Conservation (phyloP, 2,797 vertebrate genomes). For the Arnoldichthys spilopterus region DNA sequence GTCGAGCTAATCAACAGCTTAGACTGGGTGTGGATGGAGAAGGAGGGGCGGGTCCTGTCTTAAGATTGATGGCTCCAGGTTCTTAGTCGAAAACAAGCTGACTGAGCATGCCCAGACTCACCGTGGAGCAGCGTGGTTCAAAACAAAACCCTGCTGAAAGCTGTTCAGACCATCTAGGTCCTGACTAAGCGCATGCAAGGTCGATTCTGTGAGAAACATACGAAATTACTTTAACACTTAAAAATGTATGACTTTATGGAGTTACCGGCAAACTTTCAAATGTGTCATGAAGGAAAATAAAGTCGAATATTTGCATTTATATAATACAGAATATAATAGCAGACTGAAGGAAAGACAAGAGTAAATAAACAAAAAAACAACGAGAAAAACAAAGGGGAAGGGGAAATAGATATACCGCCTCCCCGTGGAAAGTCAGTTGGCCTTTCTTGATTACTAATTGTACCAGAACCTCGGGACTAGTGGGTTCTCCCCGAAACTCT, state of each 20-base stretch:
- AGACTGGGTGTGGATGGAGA: constrained; percentile 69
- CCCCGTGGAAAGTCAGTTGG: not conserved
- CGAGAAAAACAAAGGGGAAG: not conserved
- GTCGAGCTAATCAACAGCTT: constrained; percentile 34
- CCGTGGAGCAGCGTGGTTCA: constrained; percentile 1
- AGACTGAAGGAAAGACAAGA: not conserved
- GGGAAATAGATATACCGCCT: not conserved
- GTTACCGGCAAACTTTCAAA: not conserved
- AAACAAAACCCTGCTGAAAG: constrained; percentile 65
- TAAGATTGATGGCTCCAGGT: constrained; percentile 83
- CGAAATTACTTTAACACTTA: not conserved
- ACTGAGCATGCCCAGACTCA: constrained; percentile 74
- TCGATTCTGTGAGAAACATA: not conserved
- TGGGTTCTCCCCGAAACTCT: not conserved
- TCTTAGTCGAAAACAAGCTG: constrained; percentile 81
- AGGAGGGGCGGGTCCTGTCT: constrained; percentile 53
- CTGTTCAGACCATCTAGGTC: not conserved
- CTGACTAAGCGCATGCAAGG: not conserved
- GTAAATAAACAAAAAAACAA: not conserved
- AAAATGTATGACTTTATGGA: not conserved
- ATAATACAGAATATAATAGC: not conserved
- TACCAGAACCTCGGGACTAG: not conserved
- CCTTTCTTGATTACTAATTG: not conserved
- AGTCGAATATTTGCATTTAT: not conserved
- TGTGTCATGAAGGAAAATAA: not conserved